Evolutionary conservation across 2,888 invertebrate species (phyloP).

Genomic region (Polymixis flavicincta): DNA sequence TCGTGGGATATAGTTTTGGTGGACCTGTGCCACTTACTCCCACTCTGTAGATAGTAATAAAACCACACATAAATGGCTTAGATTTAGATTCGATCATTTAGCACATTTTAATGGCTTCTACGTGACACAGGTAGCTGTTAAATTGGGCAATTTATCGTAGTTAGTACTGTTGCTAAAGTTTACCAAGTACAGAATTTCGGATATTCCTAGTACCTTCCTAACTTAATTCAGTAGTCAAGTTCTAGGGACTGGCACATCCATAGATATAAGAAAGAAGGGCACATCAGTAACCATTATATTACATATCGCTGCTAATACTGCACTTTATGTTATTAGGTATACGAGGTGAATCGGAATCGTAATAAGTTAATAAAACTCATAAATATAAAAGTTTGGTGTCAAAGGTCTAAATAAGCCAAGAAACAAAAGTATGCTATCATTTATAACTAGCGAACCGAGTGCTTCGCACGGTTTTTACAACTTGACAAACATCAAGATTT

Average conservation of each 20-base stretch:
- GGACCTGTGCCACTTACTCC: slow-evolving; percentile 43
- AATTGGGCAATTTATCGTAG: slow-evolving; percentile 22
- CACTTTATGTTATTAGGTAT: not conserved
- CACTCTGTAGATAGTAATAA: slow-evolving; percentile 44
- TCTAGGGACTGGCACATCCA: not conserved
- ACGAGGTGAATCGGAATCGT: not conserved
- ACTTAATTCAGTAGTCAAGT: not conserved
- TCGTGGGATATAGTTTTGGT: slow-evolving; percentile 64
- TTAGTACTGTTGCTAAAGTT: not conserved
- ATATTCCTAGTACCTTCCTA: slow-evolving; percentile 1
- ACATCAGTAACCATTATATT: not conserved
- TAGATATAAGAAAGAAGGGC: too few species aligned
- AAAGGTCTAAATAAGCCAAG: not conserved
- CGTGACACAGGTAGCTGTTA: slow-evolving; percentile 19
- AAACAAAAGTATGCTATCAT: not conserved
- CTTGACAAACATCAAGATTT: not conserved
- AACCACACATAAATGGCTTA: slow-evolving; percentile 37
- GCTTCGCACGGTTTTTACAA: not conserved
- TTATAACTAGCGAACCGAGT: too few species aligned
- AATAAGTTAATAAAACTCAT: not conserved
- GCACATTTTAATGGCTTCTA: slow-evolving; percentile 32
- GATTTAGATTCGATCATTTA: slow-evolving; percentile 36
- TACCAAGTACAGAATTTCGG: not conserved
- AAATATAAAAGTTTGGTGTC: not conserved
- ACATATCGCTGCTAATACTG: not conserved